Base-by-base conservation (phyloP, 2,797 vertebrate species). In the Tokudaia tokunoshimensis region DNA sequence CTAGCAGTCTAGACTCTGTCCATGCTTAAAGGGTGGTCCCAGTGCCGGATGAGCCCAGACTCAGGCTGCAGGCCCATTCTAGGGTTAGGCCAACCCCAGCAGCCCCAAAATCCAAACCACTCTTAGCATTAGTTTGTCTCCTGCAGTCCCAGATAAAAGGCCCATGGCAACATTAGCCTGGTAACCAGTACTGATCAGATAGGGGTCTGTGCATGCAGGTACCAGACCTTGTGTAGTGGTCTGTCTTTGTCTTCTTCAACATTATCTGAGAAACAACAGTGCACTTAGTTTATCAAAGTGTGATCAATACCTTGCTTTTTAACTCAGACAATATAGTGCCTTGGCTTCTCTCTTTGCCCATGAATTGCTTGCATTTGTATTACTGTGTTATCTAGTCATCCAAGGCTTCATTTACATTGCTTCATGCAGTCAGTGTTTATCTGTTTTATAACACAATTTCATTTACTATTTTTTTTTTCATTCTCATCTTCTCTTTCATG, bases 231-330 rank as follows among this genome's bases (percentile, higher is more conserved):
- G 0, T 34, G 4, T 0, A 19, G 31, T 75, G 1, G 4, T 44
- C 26, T 59, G 14, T 10, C 26, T 79, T 50, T 61, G 8, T 82
- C 26, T 13, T 92, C 75, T 80, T 29, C 59, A 74, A 57, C 52
- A 59, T 74, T 47, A 44, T 79, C 17, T 79, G 72, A 78, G 55
- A 79, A 82, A 84, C 63, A 70, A 44, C 22, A 63, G 5, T 4
- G 8, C 63, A 65, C 12, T 78, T 82, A 67, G 19, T 76, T 59
- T 79, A 82, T 87, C 70, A 37, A 12, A 37, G 24, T 63, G 24
- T 78, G 47, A n/a, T 85, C 13, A n/a, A 20, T 26, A 79, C 47
- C 20, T 80, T 63, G 59, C 5, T 24, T 78, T 85, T 95, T 85
- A 70, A 67, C 80, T 55, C 47, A 50, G 57, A 37, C 29, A 76